A percentile compares a stretch with the other conserved stretches of the same genome.
phyloP scores from a whole-genome alignment of 2,797 vertebrate genomes.

The Fratercula arctica region DNA sequence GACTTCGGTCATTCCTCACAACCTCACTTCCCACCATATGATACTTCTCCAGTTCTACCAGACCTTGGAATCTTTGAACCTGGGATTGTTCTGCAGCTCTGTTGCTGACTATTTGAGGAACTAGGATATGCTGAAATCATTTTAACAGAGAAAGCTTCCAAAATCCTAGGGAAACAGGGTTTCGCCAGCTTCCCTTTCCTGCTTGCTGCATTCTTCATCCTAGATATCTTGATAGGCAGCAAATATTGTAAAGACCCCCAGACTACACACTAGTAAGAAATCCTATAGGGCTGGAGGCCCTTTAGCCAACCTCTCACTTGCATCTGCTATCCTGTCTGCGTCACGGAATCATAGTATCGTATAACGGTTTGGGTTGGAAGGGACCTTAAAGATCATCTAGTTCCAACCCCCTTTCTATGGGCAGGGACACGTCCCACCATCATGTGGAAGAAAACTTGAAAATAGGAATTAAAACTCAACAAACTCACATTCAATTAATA shows the following conservation, averaged over 20 bases:
- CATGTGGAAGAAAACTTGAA: constrained; percentile 38
- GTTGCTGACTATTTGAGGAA: background rate
- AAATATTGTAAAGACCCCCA: background rate
- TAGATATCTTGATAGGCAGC: background rate
- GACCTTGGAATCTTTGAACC: background rate
- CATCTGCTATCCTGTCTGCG: background rate
- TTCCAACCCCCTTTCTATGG: background rate
- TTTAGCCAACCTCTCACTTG: constrained; percentile 1
- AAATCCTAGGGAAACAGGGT: rapidly evolving
- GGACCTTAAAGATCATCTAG: background rate
- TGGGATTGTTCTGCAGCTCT: background rate
- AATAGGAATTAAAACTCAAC: constrained; percentile 58
- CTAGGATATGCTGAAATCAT: background rate
- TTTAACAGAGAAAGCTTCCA: background rate
- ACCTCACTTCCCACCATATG: background rate
- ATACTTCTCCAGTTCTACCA: background rate
- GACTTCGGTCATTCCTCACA: background rate
- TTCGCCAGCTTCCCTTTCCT: background rate
- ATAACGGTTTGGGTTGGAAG: background rate
- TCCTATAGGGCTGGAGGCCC: background rate
- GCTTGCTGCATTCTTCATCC: background rate
- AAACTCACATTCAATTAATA: constrained; percentile 71
- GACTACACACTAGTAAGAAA: background rate
- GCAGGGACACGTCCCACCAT: background rate
- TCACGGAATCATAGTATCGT: background rate